These are phyloP conservation scores for Micropoecilia bifurca DNA, from an alignment of 2,797 vertebrate genomes.

Conservation along the genomic window DNA sequence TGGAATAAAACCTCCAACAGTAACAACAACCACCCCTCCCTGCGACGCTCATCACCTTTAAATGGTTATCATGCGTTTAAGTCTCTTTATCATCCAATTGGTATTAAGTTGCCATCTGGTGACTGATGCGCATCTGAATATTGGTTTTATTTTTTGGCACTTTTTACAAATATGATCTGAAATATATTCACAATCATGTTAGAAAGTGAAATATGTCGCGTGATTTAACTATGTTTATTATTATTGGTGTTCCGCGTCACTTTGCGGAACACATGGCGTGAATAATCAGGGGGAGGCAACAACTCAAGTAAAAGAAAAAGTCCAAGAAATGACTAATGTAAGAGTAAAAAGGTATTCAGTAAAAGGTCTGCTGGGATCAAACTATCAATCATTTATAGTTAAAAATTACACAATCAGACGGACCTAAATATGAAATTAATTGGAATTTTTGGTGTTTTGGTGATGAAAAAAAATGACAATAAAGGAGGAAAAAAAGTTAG, in stretches of 20 bases:
- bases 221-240: not conserved
- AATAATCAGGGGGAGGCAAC: not conserved
- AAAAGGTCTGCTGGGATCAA: too few relatives aligned
- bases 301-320: too few relatives aligned
- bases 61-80: conserved; percentile 6
- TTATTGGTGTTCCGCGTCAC: not conserved
- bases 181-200: not conserved
- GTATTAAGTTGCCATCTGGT: not conserved
- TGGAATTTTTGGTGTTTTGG: too few relatives aligned
- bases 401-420: too few relatives aligned
- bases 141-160: not conserved
- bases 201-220: not conserved
- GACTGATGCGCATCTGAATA: not conserved
- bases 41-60: conserved; percentile 7
- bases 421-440: too few relatives aligned
- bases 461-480: too few relatives aligned
- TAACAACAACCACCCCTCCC: conserved; percentile 76
- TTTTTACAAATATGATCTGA: not conserved
- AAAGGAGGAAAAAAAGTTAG: too few relatives aligned
- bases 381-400: too few relatives aligned
- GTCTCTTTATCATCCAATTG: not conserved
- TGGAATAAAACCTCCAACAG: conserved; percentile 91
- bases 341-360: too few relatives aligned
- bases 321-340: too few relatives aligned
- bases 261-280: not conserved